These are phyloP conservation scores for Microdon myrmicae DNA, from an alignment of 2,888 invertebrate species.

Conservation along the genomic window DNA sequence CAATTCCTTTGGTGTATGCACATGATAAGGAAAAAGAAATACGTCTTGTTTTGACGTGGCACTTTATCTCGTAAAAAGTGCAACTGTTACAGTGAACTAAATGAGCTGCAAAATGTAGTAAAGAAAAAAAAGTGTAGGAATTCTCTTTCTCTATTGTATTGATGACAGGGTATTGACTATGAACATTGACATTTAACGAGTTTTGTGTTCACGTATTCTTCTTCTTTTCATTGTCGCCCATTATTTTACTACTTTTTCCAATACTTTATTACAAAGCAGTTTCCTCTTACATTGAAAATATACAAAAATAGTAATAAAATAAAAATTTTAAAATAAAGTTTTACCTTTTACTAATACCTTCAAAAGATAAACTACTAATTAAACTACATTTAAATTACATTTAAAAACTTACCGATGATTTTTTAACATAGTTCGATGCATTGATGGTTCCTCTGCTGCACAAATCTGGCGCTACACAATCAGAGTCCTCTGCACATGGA, in stretches of 20 bases:
- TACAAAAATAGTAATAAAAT: too few species aligned
- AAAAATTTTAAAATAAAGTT: not conserved
- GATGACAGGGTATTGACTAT: too few species aligned
- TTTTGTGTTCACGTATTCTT: not conserved
- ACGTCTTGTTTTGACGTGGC: too few species aligned
- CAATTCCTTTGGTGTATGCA: too few species aligned
- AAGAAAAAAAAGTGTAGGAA: too few species aligned
- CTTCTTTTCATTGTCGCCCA: not conserved
- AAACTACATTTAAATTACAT: not conserved
- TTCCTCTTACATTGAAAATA: not conserved
- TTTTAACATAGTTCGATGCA: conserved; percentile 59
- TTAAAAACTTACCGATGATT: conserved; percentile 61
- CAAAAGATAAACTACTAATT: too few species aligned
- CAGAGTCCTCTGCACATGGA: conserved; percentile 59
- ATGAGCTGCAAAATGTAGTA: too few species aligned
- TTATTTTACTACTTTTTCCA: not conserved
- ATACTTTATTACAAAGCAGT: not conserved
- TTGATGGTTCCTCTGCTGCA: conserved; percentile 64
- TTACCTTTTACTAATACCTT: not conserved
- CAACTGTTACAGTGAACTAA: too few species aligned
- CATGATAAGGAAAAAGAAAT: too few species aligned
- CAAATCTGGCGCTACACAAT: conserved; percentile 62
- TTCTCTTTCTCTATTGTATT: too few species aligned
- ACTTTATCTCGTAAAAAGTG: too few species aligned
- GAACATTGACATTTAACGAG: not conserved